phyloP scores from a whole-genome alignment of 2,797 vertebrate species.

The Steatocranus sp. region DNA sequence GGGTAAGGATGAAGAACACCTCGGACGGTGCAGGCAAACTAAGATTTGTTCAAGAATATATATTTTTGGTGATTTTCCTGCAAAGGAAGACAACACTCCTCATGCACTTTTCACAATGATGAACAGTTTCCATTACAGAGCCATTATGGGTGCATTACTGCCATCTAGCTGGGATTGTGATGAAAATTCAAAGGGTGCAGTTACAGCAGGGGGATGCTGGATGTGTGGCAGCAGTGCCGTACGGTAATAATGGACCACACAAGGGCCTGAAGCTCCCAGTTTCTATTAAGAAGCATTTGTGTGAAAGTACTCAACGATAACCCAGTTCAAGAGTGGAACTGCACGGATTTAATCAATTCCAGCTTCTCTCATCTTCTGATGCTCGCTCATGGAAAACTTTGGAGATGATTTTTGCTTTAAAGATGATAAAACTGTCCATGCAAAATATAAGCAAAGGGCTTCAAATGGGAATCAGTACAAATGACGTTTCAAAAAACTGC shows the following conservation, averaged over 20 bases:
- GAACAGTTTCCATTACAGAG: not conserved
- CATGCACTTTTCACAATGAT: not conserved
- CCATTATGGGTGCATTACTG: not conserved
- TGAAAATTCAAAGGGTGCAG: not conserved
- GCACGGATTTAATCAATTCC: not conserved
- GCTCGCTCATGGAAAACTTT: not conserved
- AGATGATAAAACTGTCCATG: not conserved
- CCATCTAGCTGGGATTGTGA: slow-evolving; percentile 5
- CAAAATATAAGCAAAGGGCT: not conserved
- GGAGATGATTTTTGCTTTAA: not conserved
- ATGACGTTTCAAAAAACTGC: not conserved
- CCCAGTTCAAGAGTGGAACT: not conserved
- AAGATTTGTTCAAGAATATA: not conserved
- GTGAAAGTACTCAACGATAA: not conserved
- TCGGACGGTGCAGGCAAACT: not conserved
- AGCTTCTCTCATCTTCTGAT: rapidly evolving
- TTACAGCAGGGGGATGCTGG: not conserved
- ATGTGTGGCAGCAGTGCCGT: not conserved
- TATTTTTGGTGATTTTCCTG: not conserved
- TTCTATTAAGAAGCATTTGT: not conserved
- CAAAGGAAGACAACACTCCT: not conserved
- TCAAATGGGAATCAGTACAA: not conserved
- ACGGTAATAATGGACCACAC: not conserved
- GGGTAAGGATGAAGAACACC: not conserved
- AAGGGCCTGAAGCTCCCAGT: not conserved